phyloP scores from a whole-genome alignment of 2,113 vertebrate species.

The Microtus richardsoni region DNA sequence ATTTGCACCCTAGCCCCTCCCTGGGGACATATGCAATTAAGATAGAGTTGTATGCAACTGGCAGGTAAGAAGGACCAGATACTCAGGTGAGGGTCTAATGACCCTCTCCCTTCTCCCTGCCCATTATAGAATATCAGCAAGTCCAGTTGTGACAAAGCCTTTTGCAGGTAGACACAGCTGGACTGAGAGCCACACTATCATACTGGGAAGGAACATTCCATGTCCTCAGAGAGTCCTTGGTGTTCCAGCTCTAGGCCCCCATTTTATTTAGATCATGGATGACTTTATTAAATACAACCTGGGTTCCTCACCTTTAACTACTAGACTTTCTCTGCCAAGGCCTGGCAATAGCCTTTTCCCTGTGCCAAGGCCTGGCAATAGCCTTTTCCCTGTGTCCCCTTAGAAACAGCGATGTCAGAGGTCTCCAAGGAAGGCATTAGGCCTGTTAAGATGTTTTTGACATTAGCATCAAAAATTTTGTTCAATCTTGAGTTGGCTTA shows the following conservation, averaged over 20 bases:
- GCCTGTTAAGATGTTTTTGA: background rate
- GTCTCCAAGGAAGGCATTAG: background rate
- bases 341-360: background rate
- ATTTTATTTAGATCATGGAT: background rate
- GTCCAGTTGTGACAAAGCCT: background rate
- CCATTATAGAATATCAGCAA: background rate
- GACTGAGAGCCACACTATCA: background rate
- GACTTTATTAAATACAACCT: background rate
- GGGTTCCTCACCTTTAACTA: background rate
- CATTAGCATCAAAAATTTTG: too few relatives aligned
- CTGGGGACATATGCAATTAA: background rate
- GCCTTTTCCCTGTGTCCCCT: background rate
- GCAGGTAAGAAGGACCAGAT: too few relatives aligned
- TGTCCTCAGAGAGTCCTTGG: background rate
- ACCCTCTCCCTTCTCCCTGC: rapidly evolving
- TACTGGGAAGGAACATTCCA: too few relatives aligned
- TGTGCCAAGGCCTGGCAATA: background rate
- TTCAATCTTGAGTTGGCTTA: background rate
- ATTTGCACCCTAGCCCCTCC: background rate
- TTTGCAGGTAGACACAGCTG: background rate
- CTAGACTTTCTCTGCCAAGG: background rate
- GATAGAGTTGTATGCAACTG: background rate
- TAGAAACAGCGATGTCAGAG: background rate
- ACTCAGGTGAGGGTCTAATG: background rate
- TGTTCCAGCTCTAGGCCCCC: too few relatives aligned